Evolutionary conservation across 2,797 vertebrate species (phyloP).

Genomic region (Pachyuromys duprasi): DNA sequence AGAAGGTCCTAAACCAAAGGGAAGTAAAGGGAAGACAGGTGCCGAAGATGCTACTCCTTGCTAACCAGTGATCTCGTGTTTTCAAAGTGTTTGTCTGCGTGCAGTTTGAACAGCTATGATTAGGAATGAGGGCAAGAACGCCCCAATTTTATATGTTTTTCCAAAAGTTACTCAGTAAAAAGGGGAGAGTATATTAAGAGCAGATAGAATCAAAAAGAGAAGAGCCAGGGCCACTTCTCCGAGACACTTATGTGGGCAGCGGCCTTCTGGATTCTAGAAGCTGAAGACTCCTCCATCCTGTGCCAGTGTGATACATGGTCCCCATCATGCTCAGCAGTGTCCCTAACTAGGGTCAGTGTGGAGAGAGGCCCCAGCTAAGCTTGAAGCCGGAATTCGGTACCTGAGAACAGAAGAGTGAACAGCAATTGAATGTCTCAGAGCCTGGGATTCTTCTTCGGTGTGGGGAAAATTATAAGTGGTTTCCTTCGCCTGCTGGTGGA

Average conservation of each 20-base stretch:
- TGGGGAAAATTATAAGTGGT: not conserved
- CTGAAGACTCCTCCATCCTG: not conserved
- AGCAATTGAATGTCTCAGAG: not conserved
- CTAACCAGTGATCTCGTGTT: not conserved
- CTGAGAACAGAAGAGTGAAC: not conserved
- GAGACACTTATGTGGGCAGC: not conserved
- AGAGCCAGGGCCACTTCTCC: not conserved
- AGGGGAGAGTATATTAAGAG: not conserved
- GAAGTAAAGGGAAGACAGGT: slow-evolving; percentile 36
- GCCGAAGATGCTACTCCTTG: not conserved
- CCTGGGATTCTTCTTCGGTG: not conserved
- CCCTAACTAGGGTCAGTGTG: not conserved
- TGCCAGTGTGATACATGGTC: not conserved
- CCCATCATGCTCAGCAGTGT: not conserved
- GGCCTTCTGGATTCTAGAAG: not conserved
- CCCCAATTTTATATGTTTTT: not conserved
- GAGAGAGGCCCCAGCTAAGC: not conserved
- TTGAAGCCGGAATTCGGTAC: not conserved
- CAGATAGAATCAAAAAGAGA: not conserved
- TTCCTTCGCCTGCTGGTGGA: not conserved
- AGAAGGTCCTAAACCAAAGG: not conserved
- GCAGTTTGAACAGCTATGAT: not conserved
- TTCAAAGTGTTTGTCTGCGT: not conserved
- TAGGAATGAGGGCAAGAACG: not conserved
- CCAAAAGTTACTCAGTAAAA: not conserved